Conservation (phyloP, 2,888 invertebrate species). For the Girardia tigrina region DNA sequence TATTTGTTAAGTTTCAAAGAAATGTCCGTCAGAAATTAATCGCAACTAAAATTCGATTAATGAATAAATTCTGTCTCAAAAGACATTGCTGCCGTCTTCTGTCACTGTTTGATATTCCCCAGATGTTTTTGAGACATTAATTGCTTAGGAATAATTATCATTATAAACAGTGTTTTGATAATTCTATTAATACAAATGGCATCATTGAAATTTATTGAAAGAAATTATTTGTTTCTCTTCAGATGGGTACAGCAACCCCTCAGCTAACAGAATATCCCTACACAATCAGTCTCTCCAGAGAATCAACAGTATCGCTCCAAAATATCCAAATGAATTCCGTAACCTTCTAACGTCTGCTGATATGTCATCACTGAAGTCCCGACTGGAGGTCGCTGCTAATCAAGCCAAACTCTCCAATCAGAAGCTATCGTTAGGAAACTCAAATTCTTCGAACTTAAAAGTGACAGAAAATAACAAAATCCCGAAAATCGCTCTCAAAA, state of each 20-base stretch:
- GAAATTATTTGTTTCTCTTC: too few species aligned
- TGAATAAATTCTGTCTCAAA: too few species aligned
- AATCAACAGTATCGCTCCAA: conserved; percentile 53
- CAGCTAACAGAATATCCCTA: neutral
- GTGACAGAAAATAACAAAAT: conserved; percentile 50
- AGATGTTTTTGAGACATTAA: too few species aligned
- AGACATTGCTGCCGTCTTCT: too few species aligned
- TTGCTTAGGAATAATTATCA: too few species aligned
- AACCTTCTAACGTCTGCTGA: conserved; percentile 61
- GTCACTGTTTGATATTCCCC: too few species aligned
- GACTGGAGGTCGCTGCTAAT: conserved; percentile 71
- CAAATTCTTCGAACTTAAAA: conserved; percentile 51
- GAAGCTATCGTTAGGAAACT: neutral
- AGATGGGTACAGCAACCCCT: neutral
- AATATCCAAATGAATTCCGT: conserved; percentile 83
- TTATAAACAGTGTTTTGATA: too few species aligned
- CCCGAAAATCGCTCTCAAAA: conserved; percentile 58
- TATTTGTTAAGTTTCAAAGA: too few species aligned
- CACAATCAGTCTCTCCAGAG: conserved; percentile 3
- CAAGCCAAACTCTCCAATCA: conserved; percentile 52
- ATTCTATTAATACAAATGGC: too few species aligned
- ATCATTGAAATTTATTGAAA: too few species aligned
- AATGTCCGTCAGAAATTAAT: too few species aligned
- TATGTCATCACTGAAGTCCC: conserved; percentile 65
- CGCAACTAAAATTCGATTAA: too few species aligned